A percentile compares a stretch with the other conserved stretches of the same genome.
phyloP scores from a whole-genome alignment of 2,113 vertebrate species.

The Eudyptes chrysolophus region DNA sequence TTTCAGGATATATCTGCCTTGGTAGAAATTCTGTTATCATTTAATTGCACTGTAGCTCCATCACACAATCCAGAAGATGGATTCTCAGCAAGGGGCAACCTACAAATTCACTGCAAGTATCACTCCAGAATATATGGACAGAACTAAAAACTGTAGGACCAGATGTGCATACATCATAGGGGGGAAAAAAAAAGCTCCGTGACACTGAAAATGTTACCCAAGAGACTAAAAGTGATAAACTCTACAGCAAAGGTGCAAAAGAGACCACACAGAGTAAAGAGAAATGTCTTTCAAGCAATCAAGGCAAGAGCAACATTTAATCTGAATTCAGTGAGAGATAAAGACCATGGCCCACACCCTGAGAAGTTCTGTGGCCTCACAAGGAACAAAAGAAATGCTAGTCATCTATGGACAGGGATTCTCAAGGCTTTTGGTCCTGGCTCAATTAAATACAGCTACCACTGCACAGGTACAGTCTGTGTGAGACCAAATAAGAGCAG shows the following conservation, averaged over 20 bases:
- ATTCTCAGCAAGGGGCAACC: background rate
- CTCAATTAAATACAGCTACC: background rate
- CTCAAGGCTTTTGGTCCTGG: background rate
- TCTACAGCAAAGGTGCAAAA: background rate
- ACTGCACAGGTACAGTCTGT: background rate
- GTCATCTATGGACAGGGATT: background rate
- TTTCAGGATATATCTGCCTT: background rate
- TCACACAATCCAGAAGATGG: background rate
- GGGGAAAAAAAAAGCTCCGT: background rate
- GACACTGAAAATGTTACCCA: background rate
- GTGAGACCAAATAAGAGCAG: background rate
- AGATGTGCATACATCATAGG: rapidly evolving
- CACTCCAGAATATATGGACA: background rate
- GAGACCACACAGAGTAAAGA: background rate
- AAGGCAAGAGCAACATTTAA: background rate
- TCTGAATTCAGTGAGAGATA: background rate
- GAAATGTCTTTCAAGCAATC: background rate
- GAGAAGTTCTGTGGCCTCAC: background rate
- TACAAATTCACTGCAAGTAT: background rate
- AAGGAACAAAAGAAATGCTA: background rate
- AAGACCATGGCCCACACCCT: rapidly evolving
- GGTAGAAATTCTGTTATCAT: background rate
- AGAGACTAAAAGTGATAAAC: background rate
- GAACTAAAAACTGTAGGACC: background rate
- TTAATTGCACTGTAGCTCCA: background rate